Base-by-base conservation (phyloP, 2,113 vertebrate genomes). In the Todiramphus chloris region DNA sequence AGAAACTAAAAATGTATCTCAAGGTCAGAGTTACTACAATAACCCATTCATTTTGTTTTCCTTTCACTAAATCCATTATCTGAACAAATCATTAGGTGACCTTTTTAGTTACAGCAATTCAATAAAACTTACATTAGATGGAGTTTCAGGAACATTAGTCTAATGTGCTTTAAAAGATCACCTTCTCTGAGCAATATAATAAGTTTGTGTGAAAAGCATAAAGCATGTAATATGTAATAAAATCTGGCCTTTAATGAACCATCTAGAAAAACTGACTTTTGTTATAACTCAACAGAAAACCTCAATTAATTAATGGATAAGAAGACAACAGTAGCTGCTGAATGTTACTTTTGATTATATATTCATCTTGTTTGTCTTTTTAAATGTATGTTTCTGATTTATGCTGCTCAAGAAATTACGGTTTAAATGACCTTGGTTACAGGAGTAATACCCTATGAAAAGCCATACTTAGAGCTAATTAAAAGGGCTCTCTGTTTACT, bases 161-260 rank as follows among this genome's bases (percentile, higher is more conserved):
- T 99, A 98, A 99, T 98, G 98, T 98, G 96, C 98, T 99, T 99
- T 98, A 96, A 98, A 98, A 99, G 98, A 98, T 99, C 98, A 99
- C 98, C 98, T 98, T 98, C 98, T 98, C 98, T 96, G 97, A 98
- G 98, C 97, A 98, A 97, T 98, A 97, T 98, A 98, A 99, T 98
- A 98, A 98, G 98, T 99, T 99, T 99, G 98, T 98, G 98, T 98
- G 98, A 98, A 98, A 98, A 98, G 97, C 98, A 98, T 98, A 98
- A 99, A 99, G 98, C 98, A 98, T 98, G 98, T 98, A 98, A 99
- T 99, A 98, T 96, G 97, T 98, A 98, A 98, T 99, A 99, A 99
- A 99, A 98, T 98, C 98, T 98, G 98, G 98, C 98, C 98, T 99
- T 98, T 99, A 99, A 99, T 99, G 98, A 99, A 98, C 98, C 98